Conservation (phyloP, 2,888 invertebrate genomes). For the Labia minor region DNA sequence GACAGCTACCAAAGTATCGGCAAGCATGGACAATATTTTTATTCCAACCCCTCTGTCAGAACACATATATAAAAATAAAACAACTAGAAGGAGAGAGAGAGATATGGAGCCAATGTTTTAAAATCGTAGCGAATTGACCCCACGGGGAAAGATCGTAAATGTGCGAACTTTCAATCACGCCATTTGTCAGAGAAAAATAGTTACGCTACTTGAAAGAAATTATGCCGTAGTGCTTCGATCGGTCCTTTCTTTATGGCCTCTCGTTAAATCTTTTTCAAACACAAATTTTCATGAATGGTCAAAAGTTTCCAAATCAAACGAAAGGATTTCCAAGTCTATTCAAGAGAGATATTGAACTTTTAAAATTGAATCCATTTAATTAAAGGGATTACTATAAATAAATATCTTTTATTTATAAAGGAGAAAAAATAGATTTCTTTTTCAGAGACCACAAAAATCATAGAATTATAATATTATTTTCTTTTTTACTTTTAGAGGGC, state of each 20-base stretch:
- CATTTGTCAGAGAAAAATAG: slow-evolving; percentile 4
- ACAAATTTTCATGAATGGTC: not conserved
- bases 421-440: too few species aligned
- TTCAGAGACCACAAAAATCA: too few species aligned
- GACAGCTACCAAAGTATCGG: slow-evolving; percentile 7
- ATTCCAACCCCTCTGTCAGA: slow-evolving; percentile 13
- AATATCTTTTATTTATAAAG: too few species aligned
- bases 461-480: too few species aligned
- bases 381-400: too few species aligned
- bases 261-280: slow-evolving; percentile 1
- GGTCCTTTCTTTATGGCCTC: not conserved
- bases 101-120: not conserved
- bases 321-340: too few species aligned
- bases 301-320: not conserved
- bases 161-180: not conserved
- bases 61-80: slow-evolving; percentile 8
- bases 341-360: too few species aligned
- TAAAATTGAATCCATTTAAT: too few species aligned
- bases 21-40: slow-evolving; percentile 13
- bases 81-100: not conserved
- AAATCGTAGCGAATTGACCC: not conserved
- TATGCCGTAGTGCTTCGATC: not conserved
- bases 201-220: not conserved
- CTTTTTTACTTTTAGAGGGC: too few species aligned
- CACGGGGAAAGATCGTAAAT: slow-evolving; percentile 13